phyloP scores from a whole-genome alignment of 2,113 vertebrate species.

The Tiliqua scincoides region DNA sequence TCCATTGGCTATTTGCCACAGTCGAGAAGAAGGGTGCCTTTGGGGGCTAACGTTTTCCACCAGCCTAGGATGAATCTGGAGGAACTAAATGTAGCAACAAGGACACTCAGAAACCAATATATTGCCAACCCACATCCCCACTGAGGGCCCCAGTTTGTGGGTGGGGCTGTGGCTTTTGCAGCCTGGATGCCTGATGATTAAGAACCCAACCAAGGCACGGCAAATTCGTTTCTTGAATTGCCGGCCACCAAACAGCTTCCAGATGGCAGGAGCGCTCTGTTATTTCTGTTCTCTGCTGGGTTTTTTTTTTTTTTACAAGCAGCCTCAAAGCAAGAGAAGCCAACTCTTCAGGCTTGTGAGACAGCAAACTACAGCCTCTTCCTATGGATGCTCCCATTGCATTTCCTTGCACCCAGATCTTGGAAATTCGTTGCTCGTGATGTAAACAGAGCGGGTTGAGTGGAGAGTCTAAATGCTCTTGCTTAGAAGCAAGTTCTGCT shows the following conservation, averaged over 20 bases:
- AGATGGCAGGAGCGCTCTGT: constrained; percentile 2
- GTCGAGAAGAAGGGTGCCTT: not conserved
- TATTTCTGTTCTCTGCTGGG: not conserved
- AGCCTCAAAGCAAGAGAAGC: not conserved
- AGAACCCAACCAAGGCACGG: not conserved
- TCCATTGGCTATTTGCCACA: not conserved
- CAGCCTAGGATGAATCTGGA: not conserved
- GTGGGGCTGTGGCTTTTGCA: not conserved
- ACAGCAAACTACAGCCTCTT: too few relatives aligned
- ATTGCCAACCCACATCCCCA: too few relatives aligned
- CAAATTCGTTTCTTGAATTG: constrained; percentile 11
- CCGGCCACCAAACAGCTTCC: constrained; percentile 19
- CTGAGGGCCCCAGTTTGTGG: not conserved
- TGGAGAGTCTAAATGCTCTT: too few relatives aligned
- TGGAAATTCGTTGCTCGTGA: too few relatives aligned
- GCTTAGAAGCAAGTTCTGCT: too few relatives aligned
- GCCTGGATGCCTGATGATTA: constrained; percentile 9
- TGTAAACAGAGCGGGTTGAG: too few relatives aligned
- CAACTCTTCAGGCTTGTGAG: too few relatives aligned
- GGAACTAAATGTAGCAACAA: not conserved
- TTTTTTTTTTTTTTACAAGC: not conserved
- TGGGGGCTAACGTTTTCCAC: not conserved
- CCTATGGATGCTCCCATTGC: too few relatives aligned
- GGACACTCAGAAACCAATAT: not conserved
- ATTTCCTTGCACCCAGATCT: too few relatives aligned